Evolutionary conservation across 2,888 invertebrate species (phyloP), one percentile per base, ranked within the genome.

Genomic region (Aporophyla nigra): DNA sequence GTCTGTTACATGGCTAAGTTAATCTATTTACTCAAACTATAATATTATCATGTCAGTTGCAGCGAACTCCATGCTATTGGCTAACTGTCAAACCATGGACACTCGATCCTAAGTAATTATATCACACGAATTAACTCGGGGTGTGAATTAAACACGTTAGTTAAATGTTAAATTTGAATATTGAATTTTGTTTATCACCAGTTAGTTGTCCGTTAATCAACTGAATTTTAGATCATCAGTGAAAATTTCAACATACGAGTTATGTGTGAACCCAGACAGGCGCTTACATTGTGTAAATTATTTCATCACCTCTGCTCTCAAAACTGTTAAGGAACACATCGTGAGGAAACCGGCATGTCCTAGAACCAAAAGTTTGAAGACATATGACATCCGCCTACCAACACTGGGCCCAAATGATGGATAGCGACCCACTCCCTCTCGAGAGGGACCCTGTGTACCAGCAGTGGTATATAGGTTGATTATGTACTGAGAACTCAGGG

Each of bases 1-100:
- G 12, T 27, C 27, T 51, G 21, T 5, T 27, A 21, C 53, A 40
- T 4, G 12, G 40, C 14, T 53, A 19, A 49, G n/a, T 62, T 54
- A 53, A 70, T 70, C 70, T n/a, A 76, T 49, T 69, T n/a, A 77
- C 46, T 53, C 1, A 54, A 6, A 43, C 12, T 6, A 6, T 49
- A 70, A 21, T 53, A 59, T 53, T 53, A 46, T 3, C 1, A 24
- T 33, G 53, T 33, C 62, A 62, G n/a, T 0, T 78, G 61, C 69
- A 77, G 46, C 5, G 24, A 53, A 33, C 14, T 69, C 24, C 53
- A 53, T 21, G 33, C 5, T 33, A 27, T n/a, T 54, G 19, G 27
- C 14, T 51, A 9, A 1, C 27, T 56, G 5, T 24, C 24, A 21
- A 21, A 27, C 12, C 19, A 43, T 21, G 16, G n/a, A 7, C 16